Evolutionary conservation across 2,113 vertebrate genomes (phyloP).

Genomic region (Peromyscus polionotus): DNA sequence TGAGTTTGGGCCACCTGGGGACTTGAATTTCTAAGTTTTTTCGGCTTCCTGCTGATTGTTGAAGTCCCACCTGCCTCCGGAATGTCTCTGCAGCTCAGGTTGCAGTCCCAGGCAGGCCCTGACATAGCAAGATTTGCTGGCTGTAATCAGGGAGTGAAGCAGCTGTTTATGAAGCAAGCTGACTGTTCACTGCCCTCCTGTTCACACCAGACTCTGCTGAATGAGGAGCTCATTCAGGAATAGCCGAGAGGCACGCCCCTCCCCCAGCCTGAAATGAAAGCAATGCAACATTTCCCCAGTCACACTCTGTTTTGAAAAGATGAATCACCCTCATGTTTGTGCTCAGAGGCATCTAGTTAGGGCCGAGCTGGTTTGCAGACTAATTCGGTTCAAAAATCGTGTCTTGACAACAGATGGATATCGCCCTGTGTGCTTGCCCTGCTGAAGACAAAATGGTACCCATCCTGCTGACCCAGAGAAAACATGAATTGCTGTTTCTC

Average conservation of each 20-base stretch:
- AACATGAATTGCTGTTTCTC: not conserved
- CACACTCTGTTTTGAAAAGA: conserved; percentile 49
- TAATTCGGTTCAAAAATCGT: conserved; percentile 59
- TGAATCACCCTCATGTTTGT: conserved; percentile 59
- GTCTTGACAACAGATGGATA: conserved; percentile 71
- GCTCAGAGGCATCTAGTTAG: conserved; percentile 32
- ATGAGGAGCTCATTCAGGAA: conserved; percentile 29
- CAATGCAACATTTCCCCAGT: conserved; percentile 42
- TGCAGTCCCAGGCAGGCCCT: not conserved
- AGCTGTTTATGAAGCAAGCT: conserved; percentile 26
- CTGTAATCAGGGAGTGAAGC: not conserved
- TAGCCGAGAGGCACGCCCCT: not conserved
- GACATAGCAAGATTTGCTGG: conserved; percentile 64
- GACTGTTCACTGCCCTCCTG: not conserved
- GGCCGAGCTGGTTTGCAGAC: conserved; percentile 55
- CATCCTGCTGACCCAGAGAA: not conserved
- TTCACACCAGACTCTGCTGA: not conserved
- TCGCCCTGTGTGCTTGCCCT: conserved; percentile 16
- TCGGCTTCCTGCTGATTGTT: not conserved
- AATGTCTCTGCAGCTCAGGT: conserved; percentile 6
- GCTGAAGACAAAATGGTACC: not conserved
- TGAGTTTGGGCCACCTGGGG: not conserved
- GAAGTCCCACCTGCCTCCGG: not conserved
- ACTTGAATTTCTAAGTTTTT: not conserved
- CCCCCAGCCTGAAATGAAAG: conserved; percentile 21